Conservation (phyloP, 1,140 invertebrate genomes). For the Microplitis demolitor region DNA sequence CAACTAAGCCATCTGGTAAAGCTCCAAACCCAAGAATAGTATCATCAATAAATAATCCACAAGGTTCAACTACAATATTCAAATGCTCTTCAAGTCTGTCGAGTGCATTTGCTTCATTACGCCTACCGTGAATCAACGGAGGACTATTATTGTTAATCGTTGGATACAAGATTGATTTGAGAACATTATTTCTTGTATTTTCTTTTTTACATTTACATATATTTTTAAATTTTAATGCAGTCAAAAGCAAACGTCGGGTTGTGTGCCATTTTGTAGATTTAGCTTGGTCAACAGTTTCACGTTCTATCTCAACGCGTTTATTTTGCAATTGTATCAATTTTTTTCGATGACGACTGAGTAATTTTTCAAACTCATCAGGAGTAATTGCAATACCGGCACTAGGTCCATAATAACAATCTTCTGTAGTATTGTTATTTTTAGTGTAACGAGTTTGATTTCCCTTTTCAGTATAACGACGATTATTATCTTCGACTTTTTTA, state of each 20-base stretch:
- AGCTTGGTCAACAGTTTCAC: too few relatives aligned
- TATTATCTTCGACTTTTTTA: too few relatives aligned
- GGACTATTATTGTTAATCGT: conserved; percentile 29
- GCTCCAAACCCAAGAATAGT: conserved; percentile 43
- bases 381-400: too few relatives aligned
- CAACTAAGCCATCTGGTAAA: conserved; percentile 50
- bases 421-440: too few relatives aligned
- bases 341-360: too few relatives aligned
- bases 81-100: conserved; percentile 29
- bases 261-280: conserved; percentile 32
- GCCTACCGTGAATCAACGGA: conserved; percentile 34
- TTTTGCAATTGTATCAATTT: too few relatives aligned
- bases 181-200: conserved; percentile 30
- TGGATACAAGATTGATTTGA: conserved; percentile 36
- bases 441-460: too few relatives aligned
- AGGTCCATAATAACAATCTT: too few relatives aligned
- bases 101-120: conserved; percentile 39
- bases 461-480: too few relatives aligned
- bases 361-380: too few relatives aligned
- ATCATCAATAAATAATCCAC: conserved; percentile 48
- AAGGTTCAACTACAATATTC: conserved; percentile 33
- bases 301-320: too few relatives aligned
- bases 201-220: conserved; percentile 36
- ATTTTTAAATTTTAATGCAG: conserved; percentile 47
- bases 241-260: conserved; percentile 37